Evolutionary conservation across 92 coral and sea anemone genomes (phyloP), one percentile per base, ranked within the genome.

Genomic region (Blastomussa wellsi): DNA sequence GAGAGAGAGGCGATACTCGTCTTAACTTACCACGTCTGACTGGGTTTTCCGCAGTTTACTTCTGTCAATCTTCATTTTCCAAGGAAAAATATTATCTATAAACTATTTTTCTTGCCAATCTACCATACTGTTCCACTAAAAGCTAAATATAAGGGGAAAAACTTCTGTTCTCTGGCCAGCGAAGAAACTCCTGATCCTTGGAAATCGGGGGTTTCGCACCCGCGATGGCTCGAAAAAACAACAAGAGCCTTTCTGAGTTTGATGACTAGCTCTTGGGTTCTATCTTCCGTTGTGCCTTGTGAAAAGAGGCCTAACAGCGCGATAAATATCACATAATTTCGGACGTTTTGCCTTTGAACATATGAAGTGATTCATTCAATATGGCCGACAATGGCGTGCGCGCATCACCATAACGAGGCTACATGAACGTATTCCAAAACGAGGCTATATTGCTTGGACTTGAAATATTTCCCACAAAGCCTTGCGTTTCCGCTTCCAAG

Each of bases 1-100:
- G 33, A 20, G 81, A 48, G 44, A 62, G 72, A 49, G 16, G 22
- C 14, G 13, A 86, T 49, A 59, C 66, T 79, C 37, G 31, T 29
- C n/a, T n/a, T 17, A 28, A 76, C 95, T 84, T 89, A 96, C 99
- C 96, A 95, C 92, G 81, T 96, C 98, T 31, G 99, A 94, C 84
- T 96, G 99, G 60, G 92, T 92, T 84, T 96, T 96, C 76, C 99
- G 90, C 79, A 96, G 88, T 92, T 96, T 96, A 91, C 94, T 94
- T 74, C 98, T 86, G 88, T 96, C 99, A 90, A 96, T 93, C 89
- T 96, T 96, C 99, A 96, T 96, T 81, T 84, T 91, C 41, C n/a
- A 37, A 26, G 74, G 72, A 76, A 68, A 68, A 55, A 65, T n/a
- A 64, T 33, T 65, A 39, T 12, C 80, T 11, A 6, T 44, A 38